phyloP scores from a whole-genome alignment of 2,113 vertebrate species.

The Speoplatyrhinus poulsoni region DNA sequence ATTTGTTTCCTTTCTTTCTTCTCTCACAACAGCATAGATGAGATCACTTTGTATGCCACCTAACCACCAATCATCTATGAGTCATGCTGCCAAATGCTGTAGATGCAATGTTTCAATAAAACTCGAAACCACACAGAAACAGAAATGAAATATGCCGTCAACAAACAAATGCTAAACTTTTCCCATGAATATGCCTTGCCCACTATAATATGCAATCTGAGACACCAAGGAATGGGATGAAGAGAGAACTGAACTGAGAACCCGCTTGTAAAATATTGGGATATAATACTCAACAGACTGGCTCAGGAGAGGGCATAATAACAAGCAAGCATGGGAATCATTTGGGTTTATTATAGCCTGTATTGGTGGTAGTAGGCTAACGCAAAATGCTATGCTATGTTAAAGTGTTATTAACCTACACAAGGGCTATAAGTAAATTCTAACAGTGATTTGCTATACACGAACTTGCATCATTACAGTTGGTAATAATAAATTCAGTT shows the following conservation, averaged over 20 bases:
- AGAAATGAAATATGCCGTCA: neutral
- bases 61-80: neutral
- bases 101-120: neutral
- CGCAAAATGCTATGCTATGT: neutral
- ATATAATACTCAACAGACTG: slow-evolving; percentile 4
- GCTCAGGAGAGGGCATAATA: slow-evolving; percentile 2
- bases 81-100: too few relatives aligned
- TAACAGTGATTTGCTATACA: too few relatives aligned
- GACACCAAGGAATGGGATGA: neutral
- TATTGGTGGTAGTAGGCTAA: neutral
- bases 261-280: neutral
- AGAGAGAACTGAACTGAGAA: slow-evolving; percentile 1
- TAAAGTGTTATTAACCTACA: too few relatives aligned
- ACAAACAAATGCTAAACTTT: too few relatives aligned
- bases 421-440: too few relatives aligned
- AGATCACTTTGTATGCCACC: neutral
- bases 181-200: too few relatives aligned
- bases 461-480: too few relatives aligned
- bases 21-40: neutral
- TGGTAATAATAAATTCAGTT: neutral
- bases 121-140: neutral
- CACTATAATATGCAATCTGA: neutral
- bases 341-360: neutral
- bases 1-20: neutral
- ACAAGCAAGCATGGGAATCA: neutral